Percentiles rank a stretch among this genome's conserved stretches.
Evolutionary conservation across 2,113 vertebrate species (phyloP).

Genomic region (Tetrao urogallus): DNA sequence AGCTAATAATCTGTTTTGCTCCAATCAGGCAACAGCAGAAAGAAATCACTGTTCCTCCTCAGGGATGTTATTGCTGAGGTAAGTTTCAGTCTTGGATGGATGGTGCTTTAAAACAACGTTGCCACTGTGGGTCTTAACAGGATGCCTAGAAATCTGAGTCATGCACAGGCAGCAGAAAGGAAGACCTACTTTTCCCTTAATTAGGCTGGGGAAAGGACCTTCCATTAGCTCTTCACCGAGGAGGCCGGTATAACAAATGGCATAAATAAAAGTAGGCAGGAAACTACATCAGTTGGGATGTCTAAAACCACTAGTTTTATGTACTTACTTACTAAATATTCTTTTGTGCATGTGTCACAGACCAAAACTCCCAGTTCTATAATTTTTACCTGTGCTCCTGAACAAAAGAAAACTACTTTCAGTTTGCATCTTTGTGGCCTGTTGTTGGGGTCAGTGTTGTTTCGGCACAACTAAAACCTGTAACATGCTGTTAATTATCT

Average conservation of each 20-base stretch:
- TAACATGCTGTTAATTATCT: background rate
- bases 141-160: background rate
- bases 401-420: background rate
- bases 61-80: background rate
- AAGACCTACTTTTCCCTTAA: constrained; percentile 9
- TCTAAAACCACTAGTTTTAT: background rate
- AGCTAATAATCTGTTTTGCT: constrained; percentile 41
- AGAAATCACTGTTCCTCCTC: background rate
- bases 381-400: background rate
- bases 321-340: background rate
- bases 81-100: background rate
- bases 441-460: background rate
- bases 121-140: background rate
- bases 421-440: background rate
- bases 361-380: background rate
- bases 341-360: background rate
- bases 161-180: background rate
- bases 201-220: background rate
- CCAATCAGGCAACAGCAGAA: background rate
- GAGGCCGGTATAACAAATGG: background rate
- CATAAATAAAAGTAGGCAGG: background rate
- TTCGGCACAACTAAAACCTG: background rate
- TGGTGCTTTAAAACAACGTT: background rate
- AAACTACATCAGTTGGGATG: background rate
- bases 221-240: background rate